Evolutionary conservation across 2,888 invertebrate species (phyloP).

Genomic region (Rhingia campestris): DNA sequence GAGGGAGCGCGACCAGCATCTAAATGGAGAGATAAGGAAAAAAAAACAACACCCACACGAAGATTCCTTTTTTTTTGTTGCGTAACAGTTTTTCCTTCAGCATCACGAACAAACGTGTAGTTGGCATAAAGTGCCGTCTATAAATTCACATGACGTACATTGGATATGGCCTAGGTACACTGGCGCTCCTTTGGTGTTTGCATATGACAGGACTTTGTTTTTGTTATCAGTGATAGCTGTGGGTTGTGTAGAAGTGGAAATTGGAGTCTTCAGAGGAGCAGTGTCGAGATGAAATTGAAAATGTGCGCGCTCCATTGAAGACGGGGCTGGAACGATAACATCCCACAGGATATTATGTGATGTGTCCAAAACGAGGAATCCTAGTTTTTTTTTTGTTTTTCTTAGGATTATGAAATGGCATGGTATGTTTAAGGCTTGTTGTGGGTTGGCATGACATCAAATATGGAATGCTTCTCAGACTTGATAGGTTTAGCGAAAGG

Average conservation of each 20-base stretch:
- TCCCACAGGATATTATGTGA: constrained; percentile 46
- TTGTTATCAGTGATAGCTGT: neutral
- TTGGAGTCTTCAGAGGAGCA: constrained; percentile 6
- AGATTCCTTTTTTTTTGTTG: constrained; percentile 7
- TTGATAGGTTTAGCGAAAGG: constrained; percentile 29
- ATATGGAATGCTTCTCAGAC: constrained; percentile 27
- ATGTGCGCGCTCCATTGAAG: constrained; percentile 21
- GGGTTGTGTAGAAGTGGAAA: constrained; percentile 1
- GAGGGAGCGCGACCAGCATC: constrained; percentile 20
- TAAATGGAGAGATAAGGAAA: constrained; percentile 45
- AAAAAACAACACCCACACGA: constrained; percentile 2
- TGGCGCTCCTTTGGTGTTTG: constrained; percentile 27
- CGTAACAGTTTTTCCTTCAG: constrained; percentile 37
- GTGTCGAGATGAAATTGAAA: constrained; percentile 62
- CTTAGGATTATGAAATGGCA: neutral
- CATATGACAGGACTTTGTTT: constrained; percentile 39
- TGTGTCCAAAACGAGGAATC: constrained; percentile 40
- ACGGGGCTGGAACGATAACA: constrained; percentile 26
- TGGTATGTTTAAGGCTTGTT: neutral
- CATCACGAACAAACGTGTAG: constrained; percentile 57
- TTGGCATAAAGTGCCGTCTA: constrained; percentile 68
- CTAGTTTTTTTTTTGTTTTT: constrained; percentile 13
- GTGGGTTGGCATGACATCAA: constrained; percentile 6
- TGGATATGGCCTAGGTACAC: neutral
- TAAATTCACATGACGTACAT: constrained; percentile 65